These are phyloP conservation scores for Neoaliturus tenellus DNA, from an alignment of 2,888 invertebrate species.

Conservation along the genomic window DNA sequence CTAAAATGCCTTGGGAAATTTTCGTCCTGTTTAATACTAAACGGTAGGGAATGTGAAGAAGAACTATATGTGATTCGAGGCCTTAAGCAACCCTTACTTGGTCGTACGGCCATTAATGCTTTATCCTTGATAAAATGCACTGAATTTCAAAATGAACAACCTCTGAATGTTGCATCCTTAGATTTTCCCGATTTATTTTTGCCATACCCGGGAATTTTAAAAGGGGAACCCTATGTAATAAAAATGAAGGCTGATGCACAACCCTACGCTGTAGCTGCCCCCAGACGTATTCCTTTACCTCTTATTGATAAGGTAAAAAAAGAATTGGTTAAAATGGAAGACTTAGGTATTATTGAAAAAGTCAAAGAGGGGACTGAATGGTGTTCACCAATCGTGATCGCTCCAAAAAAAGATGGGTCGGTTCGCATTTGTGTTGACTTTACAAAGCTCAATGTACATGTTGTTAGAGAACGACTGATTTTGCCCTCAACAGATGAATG, in stretches of 20 bases:
- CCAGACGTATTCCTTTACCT: slow-evolving; percentile 69
- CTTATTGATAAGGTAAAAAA: slow-evolving; percentile 66
- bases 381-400: slow-evolving; percentile 70
- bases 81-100: not conserved
- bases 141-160: not conserved
- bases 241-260: not conserved
- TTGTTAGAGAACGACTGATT: slow-evolving; percentile 30
- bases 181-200: not conserved
- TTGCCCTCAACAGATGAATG: too few species aligned
- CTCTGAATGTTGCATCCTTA: not conserved
- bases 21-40: not conserved
- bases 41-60: not conserved
- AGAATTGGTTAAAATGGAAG: too few species aligned
- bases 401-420: slow-evolving; percentile 62
- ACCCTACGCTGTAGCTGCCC: slow-evolving; percentile 49
- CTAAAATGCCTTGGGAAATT: not conserved
- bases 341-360: slow-evolving; percentile 67
- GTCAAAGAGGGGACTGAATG: slow-evolving; percentile 69
- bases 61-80: not conserved
- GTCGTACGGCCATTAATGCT: not conserved
- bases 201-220: not conserved
- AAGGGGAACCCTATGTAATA: slow-evolving; percentile 4
- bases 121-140: not conserved
- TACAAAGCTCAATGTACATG: slow-evolving; percentile 65
- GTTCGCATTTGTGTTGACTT: slow-evolving; percentile 67